Evolutionary conservation across 2,113 vertebrate species (phyloP).

Genomic region (Microcebus jonahi): DNA sequence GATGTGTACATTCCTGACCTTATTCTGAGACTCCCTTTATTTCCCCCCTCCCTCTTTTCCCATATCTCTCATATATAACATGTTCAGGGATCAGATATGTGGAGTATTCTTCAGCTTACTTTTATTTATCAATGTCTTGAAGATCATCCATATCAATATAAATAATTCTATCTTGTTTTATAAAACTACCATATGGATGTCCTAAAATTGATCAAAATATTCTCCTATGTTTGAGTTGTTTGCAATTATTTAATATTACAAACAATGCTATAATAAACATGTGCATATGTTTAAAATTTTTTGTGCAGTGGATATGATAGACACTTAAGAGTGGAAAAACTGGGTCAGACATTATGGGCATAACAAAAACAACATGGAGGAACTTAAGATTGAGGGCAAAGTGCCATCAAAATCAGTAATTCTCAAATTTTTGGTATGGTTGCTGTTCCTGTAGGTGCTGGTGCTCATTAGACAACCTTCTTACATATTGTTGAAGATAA

Average conservation of each 20-base stretch:
- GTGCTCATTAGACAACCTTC: neutral
- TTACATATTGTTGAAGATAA: neutral
- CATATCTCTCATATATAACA: neutral
- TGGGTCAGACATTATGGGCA: fast-evolving
- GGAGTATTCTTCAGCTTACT: neutral
- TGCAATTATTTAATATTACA: neutral
- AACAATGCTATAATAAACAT: neutral
- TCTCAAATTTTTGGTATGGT: neutral
- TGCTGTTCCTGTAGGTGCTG: neutral
- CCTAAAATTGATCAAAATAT: slow-evolving; percentile 18
- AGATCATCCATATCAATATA: neutral
- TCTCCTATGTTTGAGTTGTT: neutral
- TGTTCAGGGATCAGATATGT: neutral
- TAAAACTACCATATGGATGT: neutral
- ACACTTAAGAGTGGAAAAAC: neutral
- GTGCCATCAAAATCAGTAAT: neutral
- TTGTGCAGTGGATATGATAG: neutral
- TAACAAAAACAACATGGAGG: neutral
- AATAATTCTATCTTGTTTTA: neutral
- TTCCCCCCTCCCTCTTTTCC: neutral
- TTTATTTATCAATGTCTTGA: neutral
- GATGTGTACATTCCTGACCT: neutral
- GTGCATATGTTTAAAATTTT: neutral
- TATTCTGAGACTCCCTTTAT: neutral
- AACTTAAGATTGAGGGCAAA: neutral